These are phyloP conservation scores for Lycodopsis pacificus DNA, from an alignment of 2,797 vertebrate species.

Conservation along the genomic window DNA sequence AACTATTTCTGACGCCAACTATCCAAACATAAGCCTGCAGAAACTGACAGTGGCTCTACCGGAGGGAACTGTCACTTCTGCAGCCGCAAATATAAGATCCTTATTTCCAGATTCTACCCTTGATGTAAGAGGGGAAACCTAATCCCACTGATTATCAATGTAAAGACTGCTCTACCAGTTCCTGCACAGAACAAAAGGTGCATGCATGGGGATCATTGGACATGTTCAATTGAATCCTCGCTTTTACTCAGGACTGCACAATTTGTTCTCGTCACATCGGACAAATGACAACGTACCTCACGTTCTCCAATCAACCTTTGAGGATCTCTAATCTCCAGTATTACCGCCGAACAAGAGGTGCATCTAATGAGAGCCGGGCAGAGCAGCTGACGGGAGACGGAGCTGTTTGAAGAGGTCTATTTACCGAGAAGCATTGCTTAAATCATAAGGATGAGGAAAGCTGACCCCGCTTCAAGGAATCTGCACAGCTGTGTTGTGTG, in stretches of 20 bases:
- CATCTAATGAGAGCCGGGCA: slow-evolving; percentile 12
- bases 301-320: slow-evolving; percentile 4
- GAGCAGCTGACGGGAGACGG: slow-evolving; percentile 39
- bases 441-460: slow-evolving; percentile 46
- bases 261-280: slow-evolving; percentile 54
- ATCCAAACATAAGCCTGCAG: slow-evolving; percentile 40
- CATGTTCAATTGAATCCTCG: slow-evolving; percentile 38
- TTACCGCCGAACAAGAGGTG: slow-evolving; percentile 22
- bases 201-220: slow-evolving; percentile 49
- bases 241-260: slow-evolving; percentile 29
- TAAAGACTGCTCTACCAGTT: slow-evolving; percentile 40
- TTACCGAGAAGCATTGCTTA: slow-evolving; percentile 53
- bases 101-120: slow-evolving; percentile 36
- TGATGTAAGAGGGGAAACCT: slow-evolving; percentile 45
- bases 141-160: slow-evolving; percentile 64
- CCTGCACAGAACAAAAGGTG: slow-evolving; percentile 37
- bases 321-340: slow-evolving; percentile 5
- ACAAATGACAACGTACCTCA: slow-evolving; percentile 37
- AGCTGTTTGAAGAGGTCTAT: slow-evolving; percentile 48
- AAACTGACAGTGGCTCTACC: slow-evolving; percentile 37
- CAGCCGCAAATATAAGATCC: slow-evolving; percentile 40
- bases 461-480: slow-evolving; percentile 47
- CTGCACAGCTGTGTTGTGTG: slow-evolving; percentile 43
- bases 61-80: slow-evolving; percentile 10
- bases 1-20: slow-evolving; percentile 37